Base-by-base conservation (phyloP, 2,797 vertebrate species). In the Sternarchorhynchus goeldii region DNA sequence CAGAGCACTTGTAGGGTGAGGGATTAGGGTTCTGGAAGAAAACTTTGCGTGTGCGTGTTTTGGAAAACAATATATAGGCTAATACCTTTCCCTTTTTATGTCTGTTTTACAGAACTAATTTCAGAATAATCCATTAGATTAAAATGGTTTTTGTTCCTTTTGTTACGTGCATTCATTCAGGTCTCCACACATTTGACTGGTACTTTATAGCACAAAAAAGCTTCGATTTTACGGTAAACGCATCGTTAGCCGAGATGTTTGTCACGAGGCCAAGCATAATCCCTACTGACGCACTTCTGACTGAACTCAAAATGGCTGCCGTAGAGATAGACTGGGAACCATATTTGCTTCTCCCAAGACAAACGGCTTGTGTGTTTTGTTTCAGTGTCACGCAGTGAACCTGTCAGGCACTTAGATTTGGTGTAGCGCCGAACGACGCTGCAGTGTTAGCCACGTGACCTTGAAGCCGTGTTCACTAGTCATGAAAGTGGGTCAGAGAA, bases 401-500 rank as follows among this genome's bases (percentile, higher is more conserved):
- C 6, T 63, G 1, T n/a, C 5, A 65, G 36, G 6, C 18, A 20
- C 12, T 45, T 67, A 14, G 64, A n/a, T 25, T 2, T 29, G 2
- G 36, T 67, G 16, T 29, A 45, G 6, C 16, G 32, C 17, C 32
- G 18, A 36, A 36, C 36, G 62, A 36, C 18, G 39, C 29, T 50
- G 14, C 12, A 25, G 2, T 29, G 39, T 50, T 25, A 53, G 5
- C 16, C 25, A 66, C 6, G 34, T 56, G 55, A 78, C 45, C 21
- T 71, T 68, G 66, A 12, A 45, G 32, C 18, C 14, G 0, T n/a
- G 20, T 60, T 78, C 63, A 73, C 32, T 31, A 68, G 34, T 34
- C 57, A 57, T 45, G 57, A 73, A 81, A 88, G 67, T 81, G 41
- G 82, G 85, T 84, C 83, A 83, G 76, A 53, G 29, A 77, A 85